Evolutionary conservation across 23 tunicate genomes (phyloP).

Genomic region (Botrylloides violaceus): DNA sequence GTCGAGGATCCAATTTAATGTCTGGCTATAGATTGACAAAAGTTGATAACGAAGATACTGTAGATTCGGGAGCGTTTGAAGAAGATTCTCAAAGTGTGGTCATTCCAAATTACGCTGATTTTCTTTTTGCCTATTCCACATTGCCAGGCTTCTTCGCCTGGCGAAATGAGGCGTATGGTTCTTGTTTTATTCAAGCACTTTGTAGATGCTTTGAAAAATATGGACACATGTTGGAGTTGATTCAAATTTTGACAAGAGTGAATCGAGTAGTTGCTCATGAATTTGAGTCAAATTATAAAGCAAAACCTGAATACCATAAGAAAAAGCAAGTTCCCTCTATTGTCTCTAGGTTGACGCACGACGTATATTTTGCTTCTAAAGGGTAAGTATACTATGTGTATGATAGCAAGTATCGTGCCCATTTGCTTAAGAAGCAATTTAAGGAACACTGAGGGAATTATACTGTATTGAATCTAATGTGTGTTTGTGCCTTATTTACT

Average conservation of each 20-base stretch:
- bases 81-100: neutral
- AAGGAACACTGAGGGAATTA: too few species aligned
- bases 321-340: constrained; percentile 23
- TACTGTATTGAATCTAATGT: too few species aligned
- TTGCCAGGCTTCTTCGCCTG: constrained; percentile 48
- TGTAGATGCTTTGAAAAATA: constrained; percentile 26
- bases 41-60: neutral
- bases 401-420: too few species aligned
- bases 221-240: constrained; percentile 31
- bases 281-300: neutral
- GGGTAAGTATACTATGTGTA: too few species aligned
- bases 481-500: too few species aligned
- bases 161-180: constrained; percentile 46
- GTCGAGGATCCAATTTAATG: neutral
- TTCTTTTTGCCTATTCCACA: constrained; percentile 20
- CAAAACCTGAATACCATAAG: neutral
- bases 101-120: constrained; percentile 15
- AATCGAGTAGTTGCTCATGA: constrained; percentile 21
- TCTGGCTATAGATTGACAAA: neutral
- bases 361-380: constrained; percentile 16
- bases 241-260: constrained; percentile 33
- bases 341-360: constrained; percentile 23
- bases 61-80: constrained; percentile 13
- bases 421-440: too few species aligned
- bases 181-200: constrained; percentile 44